These are phyloP conservation scores for Beaufortia kweichowensis DNA, from an alignment of 2,113 vertebrate genomes.

Conservation along the genomic window DNA sequence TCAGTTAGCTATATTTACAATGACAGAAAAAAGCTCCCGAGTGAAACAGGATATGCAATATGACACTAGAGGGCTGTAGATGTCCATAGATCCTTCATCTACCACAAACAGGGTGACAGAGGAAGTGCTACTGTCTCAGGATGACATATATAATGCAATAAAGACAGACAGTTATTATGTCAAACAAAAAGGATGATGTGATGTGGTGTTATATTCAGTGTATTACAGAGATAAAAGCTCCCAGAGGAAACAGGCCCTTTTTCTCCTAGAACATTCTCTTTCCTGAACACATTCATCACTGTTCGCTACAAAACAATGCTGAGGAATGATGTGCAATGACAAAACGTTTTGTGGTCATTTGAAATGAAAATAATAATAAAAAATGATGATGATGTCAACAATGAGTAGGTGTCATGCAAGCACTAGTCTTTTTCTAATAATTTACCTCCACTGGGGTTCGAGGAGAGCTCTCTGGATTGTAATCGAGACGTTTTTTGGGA, in stretches of 20 bases:
- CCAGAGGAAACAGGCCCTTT: too few species aligned
- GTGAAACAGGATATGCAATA: slow-evolving; percentile 34
- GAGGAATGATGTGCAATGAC: too few species aligned
- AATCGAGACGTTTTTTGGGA: slow-evolving; percentile 60
- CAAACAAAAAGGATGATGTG: background rate
- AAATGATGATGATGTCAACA: background rate
- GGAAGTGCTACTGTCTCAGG: slow-evolving; percentile 11
- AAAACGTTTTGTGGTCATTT: too few species aligned
- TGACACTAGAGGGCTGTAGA: slow-evolving; percentile 21
- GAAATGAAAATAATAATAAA: too few species aligned
- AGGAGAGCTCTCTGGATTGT: slow-evolving; percentile 54
- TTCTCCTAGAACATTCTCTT: too few species aligned
- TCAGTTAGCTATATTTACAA: slow-evolving; percentile 43
- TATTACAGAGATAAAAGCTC: too few species aligned
- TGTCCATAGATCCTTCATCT: slow-evolving; percentile 10
- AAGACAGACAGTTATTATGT: background rate
- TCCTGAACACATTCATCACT: too few species aligned
- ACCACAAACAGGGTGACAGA: slow-evolving; percentile 25
- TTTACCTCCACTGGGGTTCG: slow-evolving; percentile 53
- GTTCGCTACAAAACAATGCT: too few species aligned
- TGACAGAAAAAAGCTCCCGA: slow-evolving; percentile 33
- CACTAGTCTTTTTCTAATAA: background rate
- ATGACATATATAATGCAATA: background rate
- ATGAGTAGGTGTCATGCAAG: too few species aligned
- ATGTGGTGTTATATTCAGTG: background rate